Evolutionary conservation across 2,888 invertebrate species (phyloP), one percentile per base, ranked within the genome.

Genomic region (Phania funesta): DNA sequence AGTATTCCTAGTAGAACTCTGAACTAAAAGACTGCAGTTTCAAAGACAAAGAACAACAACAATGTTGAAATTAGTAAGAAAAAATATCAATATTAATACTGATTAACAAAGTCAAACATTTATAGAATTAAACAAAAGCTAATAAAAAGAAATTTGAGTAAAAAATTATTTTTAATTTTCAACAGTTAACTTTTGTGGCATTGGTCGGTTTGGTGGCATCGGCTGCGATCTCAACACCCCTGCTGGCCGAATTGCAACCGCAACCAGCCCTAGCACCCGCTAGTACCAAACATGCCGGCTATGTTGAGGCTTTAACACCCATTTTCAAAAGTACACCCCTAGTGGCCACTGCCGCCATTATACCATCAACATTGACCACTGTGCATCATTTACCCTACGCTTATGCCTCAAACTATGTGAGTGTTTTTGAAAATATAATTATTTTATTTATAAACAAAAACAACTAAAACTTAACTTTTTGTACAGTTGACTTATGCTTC

Each of bases 211-310:
- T 82, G 84, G 41, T 64, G 16, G 50, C 62, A 13, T 62, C 79
- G 13, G 60, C 68, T 20, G 56, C 83, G 9, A 82, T 84, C n/a
- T 87, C 84, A 20, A 86, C 85, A 83, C 90, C 91, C 7, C 74
- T 87, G 6, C 38, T 87, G 48, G 86, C 83, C 6, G 84, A 75
- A 68, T 71, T 85, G 60, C 52, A 82, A 18, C 86, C 87, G 13
- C 86, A 86, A 35, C 87, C 86, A 16, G 67, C 84, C 0, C 44
- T 82, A 71, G 86, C 87, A 35, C 87, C 87, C n/a, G 86, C 87
- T 9, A 84, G 80, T 26, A 87, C 87, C 3, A 84, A 85, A 62
- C 87, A 87, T 77, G 86, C 87, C 20, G 85, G 84, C 9, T 86
- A 86, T 80, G 84, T 87, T 7, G 84, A 85, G 38, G 86, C 85